Conservation (phyloP, 2,888 invertebrate genomes). For the Tortrix viridana region DNA sequence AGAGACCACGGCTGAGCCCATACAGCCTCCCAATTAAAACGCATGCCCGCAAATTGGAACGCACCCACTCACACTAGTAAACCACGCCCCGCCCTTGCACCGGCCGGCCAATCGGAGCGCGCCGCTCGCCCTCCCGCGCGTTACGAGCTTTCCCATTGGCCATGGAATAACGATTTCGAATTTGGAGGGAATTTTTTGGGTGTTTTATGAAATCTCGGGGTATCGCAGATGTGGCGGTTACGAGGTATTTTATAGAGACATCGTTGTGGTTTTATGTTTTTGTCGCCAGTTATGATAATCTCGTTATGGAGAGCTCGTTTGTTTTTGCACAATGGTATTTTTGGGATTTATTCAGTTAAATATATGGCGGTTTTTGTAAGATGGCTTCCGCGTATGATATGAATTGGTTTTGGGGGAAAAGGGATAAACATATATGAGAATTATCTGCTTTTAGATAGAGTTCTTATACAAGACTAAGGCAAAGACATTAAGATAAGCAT, state of each 20-base stretch:
- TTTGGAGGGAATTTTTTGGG: constrained; percentile 78
- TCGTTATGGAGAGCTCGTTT: constrained; percentile 68
- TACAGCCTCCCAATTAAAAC: constrained; percentile 66
- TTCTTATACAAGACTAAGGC: too few species aligned
- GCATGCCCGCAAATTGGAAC: constrained; percentile 59
- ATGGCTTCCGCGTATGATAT: constrained; percentile 32
- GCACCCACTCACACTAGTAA: constrained; percentile 65
- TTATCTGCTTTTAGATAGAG: neutral
- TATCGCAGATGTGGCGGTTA: constrained; percentile 51
- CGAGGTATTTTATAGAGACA: constrained; percentile 68
- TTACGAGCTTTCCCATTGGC: constrained; percentile 63
- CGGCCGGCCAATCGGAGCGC: constrained; percentile 66
- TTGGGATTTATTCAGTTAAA: constrained; percentile 48
- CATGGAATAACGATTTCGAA: constrained; percentile 69
- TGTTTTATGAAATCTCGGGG: constrained; percentile 74
- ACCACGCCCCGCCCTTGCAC: constrained; percentile 61
- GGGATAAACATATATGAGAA: neutral
- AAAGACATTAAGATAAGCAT: too few species aligned
- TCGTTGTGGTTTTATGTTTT: constrained; percentile 70
- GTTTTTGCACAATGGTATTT: constrained; percentile 74
- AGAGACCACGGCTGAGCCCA: constrained; percentile 38
- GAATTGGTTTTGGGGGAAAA: constrained; percentile 17
- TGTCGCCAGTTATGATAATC: constrained; percentile 72
- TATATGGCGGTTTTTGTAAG: constrained; percentile 38
- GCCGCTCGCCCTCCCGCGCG: constrained; percentile 67